Percentiles rank a stretch among this genome's conserved stretches.
Conservation (phyloP, 2,113 vertebrate genomes). For the Mesembrinibis cayennensis region DNA sequence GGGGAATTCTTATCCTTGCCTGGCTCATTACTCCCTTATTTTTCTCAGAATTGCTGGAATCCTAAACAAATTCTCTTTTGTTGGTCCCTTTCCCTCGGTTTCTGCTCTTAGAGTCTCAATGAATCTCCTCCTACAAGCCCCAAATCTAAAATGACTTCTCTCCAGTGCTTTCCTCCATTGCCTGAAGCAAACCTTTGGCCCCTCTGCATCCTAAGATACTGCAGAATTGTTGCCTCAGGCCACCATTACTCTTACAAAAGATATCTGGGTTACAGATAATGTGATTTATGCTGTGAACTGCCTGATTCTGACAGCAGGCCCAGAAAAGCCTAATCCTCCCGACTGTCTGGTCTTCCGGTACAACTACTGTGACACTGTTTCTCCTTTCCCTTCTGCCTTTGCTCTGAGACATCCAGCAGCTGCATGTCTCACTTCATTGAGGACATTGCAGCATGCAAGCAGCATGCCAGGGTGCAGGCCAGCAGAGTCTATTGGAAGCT, state of each 20-base stretch:
- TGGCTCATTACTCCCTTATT: neutral
- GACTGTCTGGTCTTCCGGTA: neutral
- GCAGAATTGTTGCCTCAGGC: neutral
- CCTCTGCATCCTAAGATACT: neutral
- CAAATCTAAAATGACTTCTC: neutral
- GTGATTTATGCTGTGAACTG: neutral
- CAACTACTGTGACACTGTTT: neutral
- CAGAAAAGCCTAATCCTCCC: neutral
- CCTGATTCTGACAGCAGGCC: neutral
- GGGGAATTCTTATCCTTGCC: neutral
- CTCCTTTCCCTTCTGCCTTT: neutral
- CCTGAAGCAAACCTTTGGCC: neutral
- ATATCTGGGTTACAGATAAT: neutral
- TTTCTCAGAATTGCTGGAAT: neutral
- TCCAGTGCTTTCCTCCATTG: neutral
- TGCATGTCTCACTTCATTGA: neutral
- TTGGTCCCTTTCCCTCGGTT: neutral
- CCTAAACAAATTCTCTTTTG: neutral
- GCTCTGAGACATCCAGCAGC: neutral
- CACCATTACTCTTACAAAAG: neutral
- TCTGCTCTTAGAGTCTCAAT: neutral
- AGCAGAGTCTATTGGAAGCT: neutral
- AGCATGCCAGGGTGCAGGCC: neutral
- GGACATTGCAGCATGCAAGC: too few species aligned
- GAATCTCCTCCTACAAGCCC: neutral